Evolutionary conservation across 2,888 invertebrate genomes (phyloP).

Genomic region (Andrena praecox): DNA sequence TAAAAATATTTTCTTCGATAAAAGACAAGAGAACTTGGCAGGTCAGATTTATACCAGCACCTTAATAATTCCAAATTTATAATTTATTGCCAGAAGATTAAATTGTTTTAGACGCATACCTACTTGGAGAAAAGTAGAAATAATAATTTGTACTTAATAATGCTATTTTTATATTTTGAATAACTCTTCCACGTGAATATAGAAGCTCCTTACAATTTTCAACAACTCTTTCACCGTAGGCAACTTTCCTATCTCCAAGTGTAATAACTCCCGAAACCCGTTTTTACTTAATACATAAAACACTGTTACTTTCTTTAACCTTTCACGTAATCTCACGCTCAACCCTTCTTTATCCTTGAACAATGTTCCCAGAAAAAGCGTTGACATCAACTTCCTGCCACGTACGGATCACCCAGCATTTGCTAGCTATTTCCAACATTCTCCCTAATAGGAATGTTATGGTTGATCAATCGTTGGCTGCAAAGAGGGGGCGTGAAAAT

Average conservation of each 20-base stretch:
- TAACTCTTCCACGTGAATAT: too few relatives aligned
- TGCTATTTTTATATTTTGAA: too few relatives aligned
- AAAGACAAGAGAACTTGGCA: neutral
- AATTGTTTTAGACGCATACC: neutral
- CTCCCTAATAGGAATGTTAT: slow-evolving; percentile 32
- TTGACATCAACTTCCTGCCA: slow-evolving; percentile 27
- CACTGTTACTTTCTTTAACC: neutral
- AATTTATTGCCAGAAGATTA: neutral
- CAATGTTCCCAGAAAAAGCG: slow-evolving; percentile 26
- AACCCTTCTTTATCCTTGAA: slow-evolving; percentile 47
- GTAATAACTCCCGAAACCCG: neutral
- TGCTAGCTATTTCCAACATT: slow-evolving; percentile 18
- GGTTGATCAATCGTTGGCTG: slow-evolving; percentile 22
- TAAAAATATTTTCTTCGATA: too few relatives aligned
- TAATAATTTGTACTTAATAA: too few relatives aligned
- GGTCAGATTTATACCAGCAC: neutral
- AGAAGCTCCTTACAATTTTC: too few relatives aligned
- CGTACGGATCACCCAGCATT: neutral
- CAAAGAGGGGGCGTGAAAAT: neutral
- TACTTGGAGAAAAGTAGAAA: too few relatives aligned
- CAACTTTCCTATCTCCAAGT: neutral
- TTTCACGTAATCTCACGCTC: neutral
- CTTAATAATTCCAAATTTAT: neutral
- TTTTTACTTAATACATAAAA: neutral
- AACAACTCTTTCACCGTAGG: neutral